Evolutionary conservation across 1,140 invertebrate species (phyloP).

Genomic region (Brachionus rotundiformis): DNA sequence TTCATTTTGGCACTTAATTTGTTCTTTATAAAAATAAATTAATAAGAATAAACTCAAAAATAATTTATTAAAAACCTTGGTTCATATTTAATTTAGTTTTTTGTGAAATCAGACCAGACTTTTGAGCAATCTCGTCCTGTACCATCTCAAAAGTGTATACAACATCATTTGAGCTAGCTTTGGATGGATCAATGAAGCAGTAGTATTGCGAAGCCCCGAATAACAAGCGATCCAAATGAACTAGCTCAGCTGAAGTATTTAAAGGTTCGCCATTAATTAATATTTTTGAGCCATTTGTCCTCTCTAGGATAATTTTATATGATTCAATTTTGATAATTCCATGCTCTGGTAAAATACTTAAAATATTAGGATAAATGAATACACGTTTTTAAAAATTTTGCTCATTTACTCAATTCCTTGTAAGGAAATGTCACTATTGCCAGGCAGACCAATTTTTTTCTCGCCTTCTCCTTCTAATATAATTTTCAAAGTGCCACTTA

Average conservation of each 20-base stretch:
- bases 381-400: conserved; percentile 62
- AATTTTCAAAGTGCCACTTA: conserved; percentile 68
- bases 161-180: conserved; percentile 51
- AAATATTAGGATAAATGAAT: no score
- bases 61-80: no score
- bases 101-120: conserved; percentile 65
- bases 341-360: no score
- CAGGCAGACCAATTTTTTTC: conserved; percentile 66
- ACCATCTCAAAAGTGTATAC: conserved; percentile 61
- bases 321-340: no score
- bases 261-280: conserved; percentile 67
- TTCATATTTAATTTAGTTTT: conserved; percentile 55
- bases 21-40: no score
- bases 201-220: conserved; percentile 47
- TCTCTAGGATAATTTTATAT: no score
- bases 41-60: no score
- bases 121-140: conserved; percentile 69
- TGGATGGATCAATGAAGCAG: conserved; percentile 22
- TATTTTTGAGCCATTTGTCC: conserved; percentile 63
- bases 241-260: conserved; percentile 63
- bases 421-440: conserved; percentile 65
- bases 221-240: conserved; percentile 68
- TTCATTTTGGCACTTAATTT: conserved; percentile 67
- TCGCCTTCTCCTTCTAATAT: conserved; percentile 69
- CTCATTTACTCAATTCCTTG: conserved; percentile 68